Base-by-base conservation (phyloP, 2,797 vertebrate species). In the Pachyuromys duprasi region DNA sequence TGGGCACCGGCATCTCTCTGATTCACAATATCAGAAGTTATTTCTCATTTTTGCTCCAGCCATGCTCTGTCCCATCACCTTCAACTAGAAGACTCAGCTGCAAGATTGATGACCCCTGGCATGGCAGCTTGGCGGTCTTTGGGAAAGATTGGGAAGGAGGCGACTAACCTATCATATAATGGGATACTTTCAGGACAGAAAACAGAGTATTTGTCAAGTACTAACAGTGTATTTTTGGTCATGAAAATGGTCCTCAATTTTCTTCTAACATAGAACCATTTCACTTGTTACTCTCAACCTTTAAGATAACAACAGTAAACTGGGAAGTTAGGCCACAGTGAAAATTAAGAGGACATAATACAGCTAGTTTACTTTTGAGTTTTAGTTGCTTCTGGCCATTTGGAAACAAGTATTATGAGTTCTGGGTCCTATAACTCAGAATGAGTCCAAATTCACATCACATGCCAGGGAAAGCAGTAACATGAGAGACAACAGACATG, bases 401-500 rank as follows among this genome's bases (percentile, higher is more conserved):
- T 97, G 84, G 82, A 96, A 95, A 86, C 62, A 36, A 82, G 24
- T 20, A 89, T 95, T 42, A 26, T 75, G 76, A 97, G 76, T 95
- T 95, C 91, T 93, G 72, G 28, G 87, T 67, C 26, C 53, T 70
- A 78, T 36, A 67, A 96, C 83, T 96, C 62, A 95, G 76, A 95
- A 94, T 78, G 60, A 94, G 28, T 94, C 74, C 79, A 92, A 74
- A 95, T 91, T 94, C 94, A 95, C 69, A 83, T 92, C 91, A 95
- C 89, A 91, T 62, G 93, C 96, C 79, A 90, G 83, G 95, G 83
- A 94, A 92, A 86, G 60, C 55, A 96, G 22, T 72, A 95, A 90
- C 88, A 92, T 93, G 55, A 72, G 95, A 75, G 69, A 93, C 91
- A 95, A n/a, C 90, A 96, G 93, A 97, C 84, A 95, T 86, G 91